Percentiles rank a stretch among this genome's conserved stretches.
Evolutionary conservation across 2,113 vertebrate species (phyloP).

Genomic region (Heterocephalus glaber): DNA sequence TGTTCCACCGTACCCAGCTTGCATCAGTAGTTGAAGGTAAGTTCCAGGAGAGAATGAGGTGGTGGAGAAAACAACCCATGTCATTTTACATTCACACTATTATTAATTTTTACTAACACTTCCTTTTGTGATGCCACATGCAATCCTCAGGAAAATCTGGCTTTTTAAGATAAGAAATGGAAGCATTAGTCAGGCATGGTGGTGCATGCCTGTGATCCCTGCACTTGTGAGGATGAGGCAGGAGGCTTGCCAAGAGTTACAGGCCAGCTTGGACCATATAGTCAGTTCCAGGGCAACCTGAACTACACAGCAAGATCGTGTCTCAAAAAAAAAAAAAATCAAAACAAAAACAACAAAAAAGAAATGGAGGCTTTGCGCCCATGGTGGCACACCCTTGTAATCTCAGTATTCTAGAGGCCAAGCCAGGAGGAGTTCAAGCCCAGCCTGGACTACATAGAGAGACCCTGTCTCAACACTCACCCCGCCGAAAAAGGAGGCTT

Average conservation of each 20-base stretch:
- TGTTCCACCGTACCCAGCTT: not conserved
- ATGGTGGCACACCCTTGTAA: no score
- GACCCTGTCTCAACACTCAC: not conserved
- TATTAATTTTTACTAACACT: not conserved
- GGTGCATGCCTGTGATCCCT: not conserved
- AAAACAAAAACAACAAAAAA: no score
- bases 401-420: no score
- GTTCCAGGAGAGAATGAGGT: not conserved
- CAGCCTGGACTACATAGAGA: not conserved
- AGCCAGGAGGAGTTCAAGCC: no score
- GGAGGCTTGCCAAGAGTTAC: not conserved
- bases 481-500: not conserved
- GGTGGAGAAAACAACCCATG: not conserved
- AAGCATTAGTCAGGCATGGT: not conserved
- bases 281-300: no score
- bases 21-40: not conserved
- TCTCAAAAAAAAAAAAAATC: no score
- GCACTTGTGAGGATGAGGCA: not conserved
- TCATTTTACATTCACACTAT: rapidly evolving
- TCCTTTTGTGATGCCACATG: not conserved
- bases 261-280: not conserved
- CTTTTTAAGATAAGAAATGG: not conserved
- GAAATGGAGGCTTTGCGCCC: no score
- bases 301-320: no score
- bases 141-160: not conserved